These are phyloP conservation scores for Heliothis subflexa DNA, from an alignment of 1,140 invertebrate genomes.

Conservation along the genomic window DNA sequence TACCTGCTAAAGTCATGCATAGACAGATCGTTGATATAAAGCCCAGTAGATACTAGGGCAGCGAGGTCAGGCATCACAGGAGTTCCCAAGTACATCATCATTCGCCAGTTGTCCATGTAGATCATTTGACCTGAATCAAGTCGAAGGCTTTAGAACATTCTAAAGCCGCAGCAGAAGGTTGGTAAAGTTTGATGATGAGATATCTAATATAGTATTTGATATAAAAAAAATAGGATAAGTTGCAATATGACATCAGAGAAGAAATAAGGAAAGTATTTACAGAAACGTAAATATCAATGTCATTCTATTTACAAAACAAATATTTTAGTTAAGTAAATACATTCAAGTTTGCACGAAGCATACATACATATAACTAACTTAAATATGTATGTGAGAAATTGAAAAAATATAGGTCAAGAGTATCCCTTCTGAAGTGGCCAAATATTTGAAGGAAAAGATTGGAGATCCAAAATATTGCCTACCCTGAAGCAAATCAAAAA, in stretches of 20 bases:
- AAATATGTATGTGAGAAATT: neutral
- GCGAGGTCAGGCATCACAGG: slow-evolving; percentile 98
- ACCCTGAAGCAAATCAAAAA: too few relatives aligned
- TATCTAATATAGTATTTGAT: too few relatives aligned
- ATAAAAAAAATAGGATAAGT: neutral
- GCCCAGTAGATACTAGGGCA: slow-evolving; percentile 94
- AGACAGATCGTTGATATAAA: slow-evolving; percentile 98
- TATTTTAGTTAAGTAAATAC: neutral
- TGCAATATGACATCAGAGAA: neutral
- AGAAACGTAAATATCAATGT: neutral
- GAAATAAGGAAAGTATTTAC: neutral
- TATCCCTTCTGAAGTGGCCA: neutral
- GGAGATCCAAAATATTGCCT: neutral
- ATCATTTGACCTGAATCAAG: slow-evolving; percentile 95
- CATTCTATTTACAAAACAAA: neutral
- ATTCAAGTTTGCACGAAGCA: neutral
- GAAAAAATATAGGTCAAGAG: neutral
- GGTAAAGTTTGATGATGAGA: neutral
- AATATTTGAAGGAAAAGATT: slow-evolving; percentile 25
- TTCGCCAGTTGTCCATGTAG: slow-evolving; percentile 98
- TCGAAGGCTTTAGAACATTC: neutral
- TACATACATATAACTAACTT: neutral
- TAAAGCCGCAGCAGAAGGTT: too few relatives aligned
- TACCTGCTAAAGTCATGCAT: slow-evolving; percentile 99
- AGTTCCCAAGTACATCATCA: slow-evolving; percentile 98